A percentile compares a stretch with the other conserved stretches of the same genome.
phyloP scores from a whole-genome alignment of 2,113 vertebrate genomes.

The Nerophis ophidion region DNA sequence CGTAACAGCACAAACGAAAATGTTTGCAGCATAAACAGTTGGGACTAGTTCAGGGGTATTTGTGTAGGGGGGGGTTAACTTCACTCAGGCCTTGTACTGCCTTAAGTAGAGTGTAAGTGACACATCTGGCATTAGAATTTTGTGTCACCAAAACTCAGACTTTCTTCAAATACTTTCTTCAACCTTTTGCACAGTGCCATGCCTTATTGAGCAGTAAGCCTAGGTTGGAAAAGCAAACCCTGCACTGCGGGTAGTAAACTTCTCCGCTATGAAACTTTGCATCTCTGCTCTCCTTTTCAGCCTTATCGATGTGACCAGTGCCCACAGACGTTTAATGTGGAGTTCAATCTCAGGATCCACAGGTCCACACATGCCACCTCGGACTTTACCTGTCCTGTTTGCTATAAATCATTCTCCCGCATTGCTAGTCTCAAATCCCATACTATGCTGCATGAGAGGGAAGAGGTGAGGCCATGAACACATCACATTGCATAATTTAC shows the following conservation, averaged over 20 bases:
- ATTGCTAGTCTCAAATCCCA: constrained; percentile 97
- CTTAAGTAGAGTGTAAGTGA: too few species aligned
- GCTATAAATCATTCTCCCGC: constrained; percentile 91
- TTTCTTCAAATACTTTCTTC: too few species aligned
- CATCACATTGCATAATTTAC: background rate
- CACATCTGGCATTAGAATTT: too few species aligned
- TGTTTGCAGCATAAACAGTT: too few species aligned
- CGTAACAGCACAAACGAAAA: too few species aligned
- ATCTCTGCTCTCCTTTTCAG: constrained; percentile 57
- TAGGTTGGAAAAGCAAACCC: too few species aligned
- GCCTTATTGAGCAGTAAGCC: background rate
- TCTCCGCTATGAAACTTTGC: background rate
- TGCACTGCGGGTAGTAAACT: too few species aligned
- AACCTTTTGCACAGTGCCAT: too few species aligned
- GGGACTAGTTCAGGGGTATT: too few species aligned
- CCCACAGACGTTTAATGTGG: constrained; percentile 91
- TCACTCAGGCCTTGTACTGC: too few species aligned
- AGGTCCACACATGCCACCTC: constrained; percentile 88
- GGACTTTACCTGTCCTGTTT: constrained; percentile 88
- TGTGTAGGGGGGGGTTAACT: too few species aligned
- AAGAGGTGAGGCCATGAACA: constrained; percentile 77
- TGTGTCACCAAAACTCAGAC: too few species aligned
- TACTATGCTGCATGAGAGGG: constrained; percentile 94
- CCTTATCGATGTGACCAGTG: constrained; percentile 95
- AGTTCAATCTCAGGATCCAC: constrained; percentile 94